Percentiles rank a stretch among this genome's conserved stretches.
Conservation (phyloP, 2,888 invertebrate genomes). For the Drosophila longiperda region DNA sequence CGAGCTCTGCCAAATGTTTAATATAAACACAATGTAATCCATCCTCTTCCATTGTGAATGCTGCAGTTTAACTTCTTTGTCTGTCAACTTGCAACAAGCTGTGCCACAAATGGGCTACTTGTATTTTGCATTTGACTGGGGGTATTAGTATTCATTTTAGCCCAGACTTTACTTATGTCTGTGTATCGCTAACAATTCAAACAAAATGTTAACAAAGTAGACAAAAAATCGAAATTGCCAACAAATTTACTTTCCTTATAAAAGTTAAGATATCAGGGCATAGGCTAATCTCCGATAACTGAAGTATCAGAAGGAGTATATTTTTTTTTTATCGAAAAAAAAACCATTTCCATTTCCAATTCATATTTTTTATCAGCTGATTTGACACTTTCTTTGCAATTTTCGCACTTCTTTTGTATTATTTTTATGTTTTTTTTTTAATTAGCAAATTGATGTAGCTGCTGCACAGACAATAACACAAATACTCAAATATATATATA, state of each 20-base stretch:
- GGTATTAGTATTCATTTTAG: not conserved
- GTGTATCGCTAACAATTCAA: not conserved
- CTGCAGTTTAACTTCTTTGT: not conserved
- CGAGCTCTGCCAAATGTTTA: conserved; percentile 2
- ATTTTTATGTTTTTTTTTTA: conserved; percentile 5
- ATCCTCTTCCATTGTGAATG: conserved; percentile 15
- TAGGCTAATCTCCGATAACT: not conserved
- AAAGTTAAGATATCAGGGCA: not conserved
- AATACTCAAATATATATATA: not conserved
- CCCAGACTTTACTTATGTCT: not conserved
- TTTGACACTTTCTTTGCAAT: not conserved
- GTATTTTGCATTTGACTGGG: not conserved
- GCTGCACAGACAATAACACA: conserved; percentile 6
- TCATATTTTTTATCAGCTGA: not conserved
- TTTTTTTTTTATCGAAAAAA: not conserved
- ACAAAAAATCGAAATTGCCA: not conserved
- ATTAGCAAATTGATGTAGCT: conserved; percentile 26
- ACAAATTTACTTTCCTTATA: not conserved
- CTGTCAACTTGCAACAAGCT: not conserved
- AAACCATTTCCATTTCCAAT: not conserved
- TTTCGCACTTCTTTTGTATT: not conserved
- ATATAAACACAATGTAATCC: not conserved
- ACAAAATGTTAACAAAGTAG: not conserved
- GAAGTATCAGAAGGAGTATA: not conserved
- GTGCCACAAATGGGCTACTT: not conserved